A percentile compares a stretch with the other conserved stretches of the same genome.
Evolutionary conservation across 2,888 invertebrate species (phyloP).

Genomic region (Mimumesa dahlbomi): DNA sequence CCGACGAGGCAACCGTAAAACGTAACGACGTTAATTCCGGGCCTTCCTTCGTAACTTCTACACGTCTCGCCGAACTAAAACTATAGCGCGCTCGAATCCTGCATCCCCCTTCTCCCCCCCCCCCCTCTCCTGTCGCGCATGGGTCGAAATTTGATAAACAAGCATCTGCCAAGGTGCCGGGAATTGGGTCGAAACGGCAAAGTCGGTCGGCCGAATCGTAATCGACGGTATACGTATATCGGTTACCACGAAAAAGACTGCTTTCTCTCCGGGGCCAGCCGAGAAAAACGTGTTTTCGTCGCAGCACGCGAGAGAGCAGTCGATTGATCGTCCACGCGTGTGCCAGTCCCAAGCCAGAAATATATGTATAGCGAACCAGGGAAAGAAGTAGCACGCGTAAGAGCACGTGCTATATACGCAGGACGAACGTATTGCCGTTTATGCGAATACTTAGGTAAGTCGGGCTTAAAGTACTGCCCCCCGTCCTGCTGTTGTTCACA

Average conservation of each 20-base stretch:
- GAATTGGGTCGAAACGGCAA: not conserved
- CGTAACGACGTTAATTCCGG: conserved; percentile 65
- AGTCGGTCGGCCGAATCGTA: not conserved
- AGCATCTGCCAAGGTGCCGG: not conserved
- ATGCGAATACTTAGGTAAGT: not conserved
- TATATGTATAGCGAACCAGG: not conserved
- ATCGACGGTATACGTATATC: too few species aligned
- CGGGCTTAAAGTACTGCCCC: too few species aligned
- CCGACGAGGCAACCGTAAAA: conserved; percentile 62
- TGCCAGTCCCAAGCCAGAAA: conserved; percentile 6
- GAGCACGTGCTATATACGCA: conserved; percentile 11
- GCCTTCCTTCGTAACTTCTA: conserved; percentile 9
- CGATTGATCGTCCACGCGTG: conserved; percentile 27
- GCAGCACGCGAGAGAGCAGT: conserved; percentile 1
- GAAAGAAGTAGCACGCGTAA: conserved; percentile 13
- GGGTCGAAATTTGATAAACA: not conserved
- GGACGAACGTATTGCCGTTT: conserved; percentile 10
- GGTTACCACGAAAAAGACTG: not conserved
- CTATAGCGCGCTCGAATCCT: too few species aligned
- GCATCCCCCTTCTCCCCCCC: too few species aligned
- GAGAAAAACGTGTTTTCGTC: conserved; percentile 18
- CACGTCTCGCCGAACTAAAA: too few species aligned
- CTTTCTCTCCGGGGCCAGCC: not conserved
- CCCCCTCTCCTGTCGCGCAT: too few species aligned
- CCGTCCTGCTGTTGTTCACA: too few species aligned